Evolutionary conservation across 2,113 vertebrate species (phyloP), one percentile per base, ranked within the genome.

Genomic region (Amia ocellicauda): DNA sequence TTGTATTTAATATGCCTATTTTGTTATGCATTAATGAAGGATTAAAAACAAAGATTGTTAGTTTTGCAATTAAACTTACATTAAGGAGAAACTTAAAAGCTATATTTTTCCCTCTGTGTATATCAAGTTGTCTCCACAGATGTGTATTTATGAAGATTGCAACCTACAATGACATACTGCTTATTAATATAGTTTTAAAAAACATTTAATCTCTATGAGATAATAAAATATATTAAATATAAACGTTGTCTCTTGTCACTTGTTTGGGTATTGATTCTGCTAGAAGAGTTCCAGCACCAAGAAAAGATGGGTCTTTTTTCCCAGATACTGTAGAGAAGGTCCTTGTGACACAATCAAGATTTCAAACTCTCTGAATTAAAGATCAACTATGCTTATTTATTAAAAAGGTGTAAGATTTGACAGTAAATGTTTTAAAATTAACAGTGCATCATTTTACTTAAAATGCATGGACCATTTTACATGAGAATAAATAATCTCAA

Each of bases 21-120:
- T 28, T 55, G 26, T n/a, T 28, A 56, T 17, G 53, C 16, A 56
- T 28, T 22, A 8, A 67, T 72, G 70, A 72, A 72, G 70, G 66
- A 64, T n/a, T n/a, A n/a, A n/a, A n/a, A n/a, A n/a, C n/a, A n/a
- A n/a, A n/a, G n/a, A n/a, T n/a, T n/a, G n/a, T n/a, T n/a, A 29
- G 19, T 45, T 50, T 59, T 57, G 23, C 13, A 36, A 28, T 52
- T 17, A 28, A 51, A 54, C 36, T 54, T n/a, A 78, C 69, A 69
- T 78, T 81, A 57, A 62, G 58, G 23, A 59, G 56, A 50, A 27
- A 62, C 10, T 36, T 36, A 36, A 36, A 36, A 2, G 31, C 4
- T 36, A 7, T 36, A 7, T 4, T 4, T 36, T 36, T 53, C 20
- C 24, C 7, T 24, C 22, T 53, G 20, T 16, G 11, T 53, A 22